Conservation (phyloP, 2,888 invertebrate genomes). For the Aphelenchoides bicaudatus region DNA sequence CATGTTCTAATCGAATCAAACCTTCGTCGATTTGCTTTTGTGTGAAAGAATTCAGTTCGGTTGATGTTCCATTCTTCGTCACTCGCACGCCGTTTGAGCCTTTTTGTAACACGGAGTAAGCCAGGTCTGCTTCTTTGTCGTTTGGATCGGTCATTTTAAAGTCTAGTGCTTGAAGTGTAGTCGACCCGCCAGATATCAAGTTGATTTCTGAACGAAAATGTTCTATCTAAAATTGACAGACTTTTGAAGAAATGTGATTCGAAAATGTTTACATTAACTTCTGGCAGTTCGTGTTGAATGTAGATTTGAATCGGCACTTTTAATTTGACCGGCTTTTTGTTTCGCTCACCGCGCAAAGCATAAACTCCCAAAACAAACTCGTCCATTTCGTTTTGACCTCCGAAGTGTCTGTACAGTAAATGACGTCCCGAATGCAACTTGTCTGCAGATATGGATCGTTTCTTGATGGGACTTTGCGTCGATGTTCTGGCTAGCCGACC, state of each 20-base stretch:
- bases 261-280: conserved; percentile 13
- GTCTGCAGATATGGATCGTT: conserved; percentile 23
- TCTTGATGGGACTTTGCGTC: neutral
- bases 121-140: conserved; percentile 38
- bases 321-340: conserved; percentile 34
- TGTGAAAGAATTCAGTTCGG: conserved; percentile 19
- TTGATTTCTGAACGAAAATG: conserved; percentile 37
- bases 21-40: conserved; percentile 37
- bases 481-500: conserved; percentile 11
- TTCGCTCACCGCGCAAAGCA: conserved; percentile 40
- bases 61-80: neutral
- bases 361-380: conserved; percentile 47
- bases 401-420: conserved; percentile 35
- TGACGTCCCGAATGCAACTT: conserved; percentile 35
- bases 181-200: conserved; percentile 44
- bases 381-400: conserved; percentile 38
- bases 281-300: conserved; percentile 1
- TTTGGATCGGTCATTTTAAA: conserved; percentile 42
- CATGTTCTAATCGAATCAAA: conserved; percentile 33
- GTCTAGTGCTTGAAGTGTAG: conserved; percentile 36
- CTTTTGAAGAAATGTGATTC: too few relatives aligned
- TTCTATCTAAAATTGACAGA: conserved; percentile 30
- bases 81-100: conserved; percentile 38
- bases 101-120: conserved; percentile 31
- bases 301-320: conserved; percentile 23